Conservation (phyloP, 92 coral and sea anemone genomes). For the Phenganax stokvisi region DNA sequence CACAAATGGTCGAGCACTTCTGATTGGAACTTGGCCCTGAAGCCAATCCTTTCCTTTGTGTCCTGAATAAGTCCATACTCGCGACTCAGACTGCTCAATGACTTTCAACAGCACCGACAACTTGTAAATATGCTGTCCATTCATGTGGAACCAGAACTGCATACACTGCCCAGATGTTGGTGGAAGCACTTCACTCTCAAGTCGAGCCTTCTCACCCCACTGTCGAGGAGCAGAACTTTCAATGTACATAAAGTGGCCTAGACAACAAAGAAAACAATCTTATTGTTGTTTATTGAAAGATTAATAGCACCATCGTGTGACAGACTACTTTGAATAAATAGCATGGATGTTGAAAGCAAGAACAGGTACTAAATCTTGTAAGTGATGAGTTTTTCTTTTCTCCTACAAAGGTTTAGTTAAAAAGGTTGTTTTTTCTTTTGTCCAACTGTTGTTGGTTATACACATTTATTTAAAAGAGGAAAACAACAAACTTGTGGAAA, state of each 20-base stretch:
- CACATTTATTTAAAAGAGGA: too few species aligned
- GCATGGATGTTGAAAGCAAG: too few species aligned
- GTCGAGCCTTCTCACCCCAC: slow-evolving; percentile 86
- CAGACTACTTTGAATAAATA: too few species aligned
- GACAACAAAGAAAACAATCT: too few species aligned
- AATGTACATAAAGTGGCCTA: slow-evolving; percentile 66
- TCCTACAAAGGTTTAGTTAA: too few species aligned
- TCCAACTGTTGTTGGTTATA: too few species aligned
- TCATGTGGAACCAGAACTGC: slow-evolving; percentile 93
- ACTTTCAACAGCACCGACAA: slow-evolving; percentile 68
- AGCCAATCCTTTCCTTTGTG: slow-evolving; percentile 66
- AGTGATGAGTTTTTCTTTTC: too few species aligned
- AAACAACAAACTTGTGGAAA: too few species aligned
- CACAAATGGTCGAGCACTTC: slow-evolving; percentile 54
- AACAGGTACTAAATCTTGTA: too few species aligned
- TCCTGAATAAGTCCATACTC: slow-evolving; percentile 62
- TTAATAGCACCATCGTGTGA: too few species aligned
- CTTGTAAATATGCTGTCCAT: slow-evolving; percentile 70
- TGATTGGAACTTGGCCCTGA: slow-evolving; percentile 66
- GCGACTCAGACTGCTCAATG: slow-evolving; percentile 75
- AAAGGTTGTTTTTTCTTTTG: too few species aligned
- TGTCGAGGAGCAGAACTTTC: slow-evolving; percentile 79
- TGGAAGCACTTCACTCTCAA: slow-evolving; percentile 75
- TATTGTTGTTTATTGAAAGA: too few species aligned
- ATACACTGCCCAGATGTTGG: slow-evolving; percentile 80